These are phyloP conservation scores for Cryptotermes secundus DNA, from an alignment of 1,140 invertebrate species.

Conservation along the genomic window DNA sequence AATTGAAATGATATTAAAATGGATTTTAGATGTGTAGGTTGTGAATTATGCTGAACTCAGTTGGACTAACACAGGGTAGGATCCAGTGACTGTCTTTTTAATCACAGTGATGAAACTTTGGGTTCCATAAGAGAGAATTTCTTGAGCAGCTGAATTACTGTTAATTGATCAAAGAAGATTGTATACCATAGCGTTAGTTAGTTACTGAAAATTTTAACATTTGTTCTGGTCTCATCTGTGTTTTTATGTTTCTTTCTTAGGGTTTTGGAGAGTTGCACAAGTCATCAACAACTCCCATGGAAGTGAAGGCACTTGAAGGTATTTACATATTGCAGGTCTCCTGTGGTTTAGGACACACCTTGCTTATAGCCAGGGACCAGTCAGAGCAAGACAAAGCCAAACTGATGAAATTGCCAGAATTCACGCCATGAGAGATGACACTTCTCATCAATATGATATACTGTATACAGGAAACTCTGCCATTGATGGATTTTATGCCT, in stretches of 20 bases:
- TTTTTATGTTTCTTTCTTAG: constrained; percentile 50
- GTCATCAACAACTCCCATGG: constrained; percentile 84
- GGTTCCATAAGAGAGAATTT: too few relatives aligned
- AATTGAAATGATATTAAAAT: too few relatives aligned
- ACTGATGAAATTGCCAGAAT: constrained; percentile 62
- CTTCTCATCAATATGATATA: too few relatives aligned
- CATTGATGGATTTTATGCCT: not conserved
- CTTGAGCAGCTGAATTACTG: too few relatives aligned
- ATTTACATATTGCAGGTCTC: constrained; percentile 76
- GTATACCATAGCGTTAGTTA: not conserved
- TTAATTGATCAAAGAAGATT: too few relatives aligned
- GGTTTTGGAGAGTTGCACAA: constrained; percentile 87
- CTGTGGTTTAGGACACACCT: constrained; percentile 81
- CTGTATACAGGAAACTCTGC: not conserved
- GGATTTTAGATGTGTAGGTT: too few relatives aligned
- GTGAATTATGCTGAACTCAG: too few relatives aligned
- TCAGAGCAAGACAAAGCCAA: constrained; percentile 65
- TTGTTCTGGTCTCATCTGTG: too few relatives aligned
- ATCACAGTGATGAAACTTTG: too few relatives aligned
- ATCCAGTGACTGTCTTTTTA: too few relatives aligned
- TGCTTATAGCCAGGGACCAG: constrained; percentile 67
- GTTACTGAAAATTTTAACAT: not conserved
- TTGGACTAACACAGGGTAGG: too few relatives aligned
- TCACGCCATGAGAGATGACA: constrained; percentile 47
- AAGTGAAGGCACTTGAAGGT: constrained; percentile 80